Evolutionary conservation across 2,797 vertebrate genomes (phyloP), one percentile per base, ranked within the genome.

Genomic region (Sebastes variabilis): DNA sequence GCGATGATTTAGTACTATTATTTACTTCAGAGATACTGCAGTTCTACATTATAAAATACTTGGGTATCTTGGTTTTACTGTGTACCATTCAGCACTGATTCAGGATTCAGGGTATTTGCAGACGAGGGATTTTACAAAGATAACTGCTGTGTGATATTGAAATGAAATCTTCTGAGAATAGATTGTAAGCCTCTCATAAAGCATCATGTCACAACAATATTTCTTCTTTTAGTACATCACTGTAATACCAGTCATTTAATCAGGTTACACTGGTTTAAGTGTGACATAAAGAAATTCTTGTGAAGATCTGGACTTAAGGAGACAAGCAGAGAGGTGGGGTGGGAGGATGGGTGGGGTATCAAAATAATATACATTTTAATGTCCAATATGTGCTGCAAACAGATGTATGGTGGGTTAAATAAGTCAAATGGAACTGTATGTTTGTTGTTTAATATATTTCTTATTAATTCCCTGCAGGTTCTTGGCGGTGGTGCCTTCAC

Each of bases 401-500:
- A 38, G 38, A 42, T 25, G 36, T 9, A 18, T 42, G 4, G 36
- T 18, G 32, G 5, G 20, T 34, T 36, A 5, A 4, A 62, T 34
- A 46, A 52, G 4, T 36, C 0, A 38, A 8, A 16, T 16, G 1
- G 4, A 60, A n/a, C 18, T 54, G 2, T 16, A n/a, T 27, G 11
- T 24, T 11, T 16, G 38, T 25, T 56, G 10, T 67, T 13, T 34
- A 1, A n/a, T 30, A 8, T 27, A 12, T 46, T 10, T 30, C 8
- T 77, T 16, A 18, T 54, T 36, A 18, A 59, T 58, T 46, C 10
- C 9, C 13, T 85, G 60, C 89, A 99, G 99, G 95, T 99, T 99
- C 95, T 89, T 99, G 91, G 98, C 98, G 1, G 98, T 99, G 38
- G 98, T 99, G 46, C 99, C 99, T 5, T 99, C 99, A 18, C 95